Conservation (phyloP, 2,113 vertebrate species). For the Pogonocichla stellata region DNA sequence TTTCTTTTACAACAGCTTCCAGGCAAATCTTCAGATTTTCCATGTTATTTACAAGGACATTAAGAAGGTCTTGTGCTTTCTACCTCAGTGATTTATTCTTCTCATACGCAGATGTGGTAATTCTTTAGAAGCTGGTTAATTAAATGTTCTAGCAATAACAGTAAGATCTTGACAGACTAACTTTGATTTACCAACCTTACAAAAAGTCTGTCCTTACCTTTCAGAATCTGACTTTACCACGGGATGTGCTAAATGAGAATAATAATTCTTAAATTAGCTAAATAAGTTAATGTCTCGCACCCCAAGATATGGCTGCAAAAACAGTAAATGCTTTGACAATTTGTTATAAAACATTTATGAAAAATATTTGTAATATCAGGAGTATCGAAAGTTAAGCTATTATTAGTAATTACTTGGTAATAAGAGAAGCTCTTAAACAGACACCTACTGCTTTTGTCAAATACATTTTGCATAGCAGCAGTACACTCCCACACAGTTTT, state of each 20-base stretch:
- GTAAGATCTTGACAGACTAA: not conserved
- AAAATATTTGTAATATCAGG: not conserved
- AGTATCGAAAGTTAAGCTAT: not conserved
- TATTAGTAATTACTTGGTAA: not conserved
- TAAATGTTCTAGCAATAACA: not conserved
- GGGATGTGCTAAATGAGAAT: not conserved
- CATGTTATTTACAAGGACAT: conserved; percentile 46
- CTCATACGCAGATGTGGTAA: not conserved
- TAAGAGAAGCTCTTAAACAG: not conserved
- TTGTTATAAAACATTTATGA: not conserved
- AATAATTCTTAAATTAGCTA: not conserved
- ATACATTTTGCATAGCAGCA: not conserved
- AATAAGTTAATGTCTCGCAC: not conserved
- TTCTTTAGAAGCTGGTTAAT: conserved; percentile 20
- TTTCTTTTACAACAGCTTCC: not conserved
- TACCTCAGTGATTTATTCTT: conserved; percentile 21
- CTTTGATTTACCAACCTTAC: conserved; percentile 3
- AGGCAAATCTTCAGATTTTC: conserved; percentile 44
- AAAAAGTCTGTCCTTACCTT: not conserved
- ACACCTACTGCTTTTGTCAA: not conserved
- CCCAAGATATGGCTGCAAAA: not conserved
- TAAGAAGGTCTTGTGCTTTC: conserved; percentile 24
- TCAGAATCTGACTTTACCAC: not conserved
- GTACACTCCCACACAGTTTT: not conserved
- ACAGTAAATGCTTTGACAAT: not conserved